phyloP scores from a whole-genome alignment of 2,888 invertebrate genomes.

The Sympetrum striolatum region DNA sequence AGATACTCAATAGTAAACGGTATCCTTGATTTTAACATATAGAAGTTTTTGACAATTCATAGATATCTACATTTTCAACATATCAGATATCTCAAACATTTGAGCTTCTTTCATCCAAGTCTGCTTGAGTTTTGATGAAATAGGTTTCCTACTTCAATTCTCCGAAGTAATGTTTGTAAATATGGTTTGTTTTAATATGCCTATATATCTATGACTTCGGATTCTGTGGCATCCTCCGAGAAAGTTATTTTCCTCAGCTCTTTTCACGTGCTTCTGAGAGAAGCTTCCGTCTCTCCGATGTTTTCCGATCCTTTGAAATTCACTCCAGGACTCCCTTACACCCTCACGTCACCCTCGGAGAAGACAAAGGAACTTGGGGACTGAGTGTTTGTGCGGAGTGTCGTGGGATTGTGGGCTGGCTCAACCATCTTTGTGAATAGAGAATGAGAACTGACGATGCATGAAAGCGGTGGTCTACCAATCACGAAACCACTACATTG shows the following conservation, averaged over 20 bases:
- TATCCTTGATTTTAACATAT: too few relatives aligned
- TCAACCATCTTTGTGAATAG: background rate
- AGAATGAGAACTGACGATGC: background rate
- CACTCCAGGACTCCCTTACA: background rate
- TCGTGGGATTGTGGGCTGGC: background rate
- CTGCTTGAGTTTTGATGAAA: too few relatives aligned
- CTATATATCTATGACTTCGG: too few relatives aligned
- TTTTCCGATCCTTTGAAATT: constrained; percentile 4
- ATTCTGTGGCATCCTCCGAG: background rate
- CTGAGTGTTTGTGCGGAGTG: background rate
- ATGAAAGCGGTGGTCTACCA: background rate
- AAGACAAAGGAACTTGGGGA: background rate
- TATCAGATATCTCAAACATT: too few relatives aligned
- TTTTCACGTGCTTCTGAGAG: background rate
- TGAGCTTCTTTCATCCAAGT: too few relatives aligned
- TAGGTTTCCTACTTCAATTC: too few relatives aligned
- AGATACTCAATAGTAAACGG: too few relatives aligned
- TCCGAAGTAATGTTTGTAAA: too few relatives aligned
- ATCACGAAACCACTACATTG: background rate
- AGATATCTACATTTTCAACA: too few relatives aligned
- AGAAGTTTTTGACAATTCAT: too few relatives aligned
- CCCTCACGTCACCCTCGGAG: background rate
- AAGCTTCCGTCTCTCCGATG: background rate
- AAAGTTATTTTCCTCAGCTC: background rate
- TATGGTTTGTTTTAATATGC: too few relatives aligned